A percentile compares a stretch with the other conserved stretches of the same genome.
Evolutionary conservation across 1,140 invertebrate species (phyloP).

Genomic region (Nautilus pompilius): DNA sequence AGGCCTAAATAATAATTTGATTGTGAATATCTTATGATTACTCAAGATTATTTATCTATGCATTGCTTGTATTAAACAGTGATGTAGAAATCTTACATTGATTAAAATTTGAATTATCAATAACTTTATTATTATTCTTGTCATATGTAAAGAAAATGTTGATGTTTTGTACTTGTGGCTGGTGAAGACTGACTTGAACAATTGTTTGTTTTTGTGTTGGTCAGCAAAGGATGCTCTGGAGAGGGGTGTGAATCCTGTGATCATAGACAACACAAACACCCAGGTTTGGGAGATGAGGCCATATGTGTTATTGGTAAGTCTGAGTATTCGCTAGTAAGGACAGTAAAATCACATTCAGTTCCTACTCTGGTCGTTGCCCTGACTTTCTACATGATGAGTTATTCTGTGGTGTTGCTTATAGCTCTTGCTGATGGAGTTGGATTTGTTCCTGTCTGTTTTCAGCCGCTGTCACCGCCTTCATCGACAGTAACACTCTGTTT

Average conservation of each 20-base stretch:
- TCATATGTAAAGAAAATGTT: neutral
- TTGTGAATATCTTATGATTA: too few species aligned
- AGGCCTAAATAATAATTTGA: too few species aligned
- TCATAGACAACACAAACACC: conserved; percentile 88
- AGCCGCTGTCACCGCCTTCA: too few species aligned
- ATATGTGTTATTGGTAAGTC: conserved; percentile 61
- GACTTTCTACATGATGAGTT: neutral
- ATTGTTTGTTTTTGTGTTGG: conserved; percentile 3
- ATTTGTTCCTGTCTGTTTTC: too few species aligned
- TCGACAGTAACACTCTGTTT: too few species aligned
- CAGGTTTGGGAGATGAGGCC: conserved; percentile 77
- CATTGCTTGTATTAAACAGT: too few species aligned
- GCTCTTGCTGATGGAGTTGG: too few species aligned
- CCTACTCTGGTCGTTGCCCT: neutral
- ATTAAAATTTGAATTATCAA: too few species aligned
- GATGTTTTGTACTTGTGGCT: neutral
- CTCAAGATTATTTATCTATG: too few species aligned
- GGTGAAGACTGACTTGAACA: neutral
- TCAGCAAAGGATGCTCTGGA: conserved; percentile 57
- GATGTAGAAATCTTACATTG: too few species aligned
- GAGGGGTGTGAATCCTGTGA: conserved; percentile 69
- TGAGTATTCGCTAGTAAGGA: too few species aligned
- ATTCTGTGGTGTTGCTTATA: too few species aligned
- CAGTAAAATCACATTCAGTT: neutral
- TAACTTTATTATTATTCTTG: neutral